These are phyloP conservation scores for Norana najaformis DNA, from an alignment of 2,888 invertebrate genomes.

Conservation along the genomic window DNA sequence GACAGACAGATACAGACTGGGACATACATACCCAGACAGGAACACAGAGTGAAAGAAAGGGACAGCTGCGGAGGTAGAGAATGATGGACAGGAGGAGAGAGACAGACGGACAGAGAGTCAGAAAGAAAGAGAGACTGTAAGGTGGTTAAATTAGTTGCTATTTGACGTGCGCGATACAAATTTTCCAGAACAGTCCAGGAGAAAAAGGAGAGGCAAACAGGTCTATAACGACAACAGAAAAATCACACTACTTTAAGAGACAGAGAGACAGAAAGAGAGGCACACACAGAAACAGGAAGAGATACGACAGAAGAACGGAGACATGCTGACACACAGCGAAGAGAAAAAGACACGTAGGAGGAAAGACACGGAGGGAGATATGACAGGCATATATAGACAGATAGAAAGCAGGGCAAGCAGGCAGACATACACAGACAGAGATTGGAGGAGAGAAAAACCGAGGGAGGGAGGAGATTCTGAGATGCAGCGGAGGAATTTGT, in stretches of 20 bases:
- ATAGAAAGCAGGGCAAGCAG: too few species aligned
- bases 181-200: background rate
- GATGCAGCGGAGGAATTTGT: background rate
- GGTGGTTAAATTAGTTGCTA: background rate
- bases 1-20: background rate
- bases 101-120: conserved; percentile 19
- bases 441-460: background rate
- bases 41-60: background rate
- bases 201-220: background rate
- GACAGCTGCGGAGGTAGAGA: background rate
- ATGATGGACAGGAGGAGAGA: background rate
- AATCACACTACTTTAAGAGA: background rate
- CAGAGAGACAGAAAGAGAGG: background rate
- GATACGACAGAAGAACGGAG: too few species aligned
- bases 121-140: background rate
- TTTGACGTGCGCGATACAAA: background rate
- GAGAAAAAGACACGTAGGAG: too few species aligned
- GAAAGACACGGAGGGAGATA: too few species aligned
- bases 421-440: background rate
- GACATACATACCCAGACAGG: too few species aligned
- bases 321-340: too few species aligned
- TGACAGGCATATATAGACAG: too few species aligned
- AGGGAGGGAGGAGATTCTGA: too few species aligned
- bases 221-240: background rate
- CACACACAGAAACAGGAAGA: too few species aligned